These are phyloP conservation scores for Clarias batrachus DNA, from an alignment of 2,113 vertebrate genomes.

Conservation along the genomic window DNA sequence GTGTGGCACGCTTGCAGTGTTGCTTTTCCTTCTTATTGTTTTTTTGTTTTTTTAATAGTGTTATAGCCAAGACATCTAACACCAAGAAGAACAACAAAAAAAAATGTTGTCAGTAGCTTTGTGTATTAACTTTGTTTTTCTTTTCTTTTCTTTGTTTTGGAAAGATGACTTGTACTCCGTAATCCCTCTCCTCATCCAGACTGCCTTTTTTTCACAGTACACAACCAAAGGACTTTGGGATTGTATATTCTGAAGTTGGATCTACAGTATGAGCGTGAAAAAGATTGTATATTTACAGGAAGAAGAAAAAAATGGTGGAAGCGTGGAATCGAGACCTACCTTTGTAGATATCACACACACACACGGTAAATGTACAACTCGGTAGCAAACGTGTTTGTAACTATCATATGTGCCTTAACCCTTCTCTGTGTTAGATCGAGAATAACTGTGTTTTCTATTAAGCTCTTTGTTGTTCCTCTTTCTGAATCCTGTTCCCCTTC, in stretches of 20 bases:
- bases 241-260: slow-evolving; percentile 43
- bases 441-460: slow-evolving; percentile 83
- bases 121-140: slow-evolving; percentile 68
- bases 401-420: slow-evolving; percentile 95
- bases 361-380: slow-evolving; percentile 79
- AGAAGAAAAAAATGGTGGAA: not conserved
- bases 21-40: not conserved
- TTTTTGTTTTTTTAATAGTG: slow-evolving; percentile 70
- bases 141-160: not conserved
- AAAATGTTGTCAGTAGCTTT: slow-evolving; percentile 46
- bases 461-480: slow-evolving; percentile 58
- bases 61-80: slow-evolving; percentile 71
- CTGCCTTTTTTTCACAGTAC: slow-evolving; percentile 61
- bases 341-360: slow-evolving; percentile 69
- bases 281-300: slow-evolving; percentile 58
- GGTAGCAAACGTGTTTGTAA: slow-evolving; percentile 93
- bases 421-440: slow-evolving; percentile 89
- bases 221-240: slow-evolving; percentile 73
- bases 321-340: slow-evolving; percentile 63
- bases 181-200: slow-evolving; percentile 31
- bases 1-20: slow-evolving; percentile 70
- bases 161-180: too few relatives aligned
- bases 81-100: slow-evolving; percentile 36
- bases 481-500: not conserved
- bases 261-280: slow-evolving; percentile 19